A percentile compares a stretch with the other conserved stretches of the same genome.
Conservation (phyloP, 2,113 vertebrate species). For the Ictalurus furcatus region DNA sequence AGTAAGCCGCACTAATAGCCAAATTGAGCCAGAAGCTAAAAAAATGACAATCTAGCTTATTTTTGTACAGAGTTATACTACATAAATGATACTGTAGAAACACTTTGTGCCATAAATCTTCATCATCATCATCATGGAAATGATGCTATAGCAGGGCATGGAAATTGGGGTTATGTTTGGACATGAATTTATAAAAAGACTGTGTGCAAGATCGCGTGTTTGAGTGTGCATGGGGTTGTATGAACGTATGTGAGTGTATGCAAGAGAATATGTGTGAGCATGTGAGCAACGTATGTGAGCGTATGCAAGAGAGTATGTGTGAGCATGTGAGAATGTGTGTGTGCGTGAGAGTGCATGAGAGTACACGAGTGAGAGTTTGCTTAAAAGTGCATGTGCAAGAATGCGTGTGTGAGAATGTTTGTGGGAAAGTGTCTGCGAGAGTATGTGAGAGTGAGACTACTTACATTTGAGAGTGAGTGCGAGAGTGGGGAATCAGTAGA, state of each 20-base stretch:
- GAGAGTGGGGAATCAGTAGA: background rate
- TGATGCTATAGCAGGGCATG: slow-evolving; percentile 23
- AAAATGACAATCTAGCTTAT: slow-evolving; percentile 60
- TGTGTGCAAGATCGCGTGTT: background rate
- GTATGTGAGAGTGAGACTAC: background rate
- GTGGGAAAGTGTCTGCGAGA: background rate
- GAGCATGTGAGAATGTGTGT: background rate
- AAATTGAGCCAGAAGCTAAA: slow-evolving; percentile 35
- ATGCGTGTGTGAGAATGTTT: background rate
- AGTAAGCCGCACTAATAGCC: slow-evolving; percentile 24
- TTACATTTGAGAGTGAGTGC: too few species aligned
- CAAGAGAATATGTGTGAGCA: background rate
- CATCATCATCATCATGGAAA: background rate
- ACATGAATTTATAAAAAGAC: slow-evolving; percentile 4
- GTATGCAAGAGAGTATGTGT: background rate
- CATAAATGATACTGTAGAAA: slow-evolving; percentile 13
- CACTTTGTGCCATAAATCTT: slow-evolving; percentile 19
- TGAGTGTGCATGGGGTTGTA: background rate
- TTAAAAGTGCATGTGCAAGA: background rate
- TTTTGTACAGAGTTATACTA: slow-evolving; percentile 38
- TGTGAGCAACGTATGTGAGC: too few species aligned
- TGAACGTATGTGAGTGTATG: background rate
- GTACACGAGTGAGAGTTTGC: background rate
- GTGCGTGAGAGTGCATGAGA: background rate
- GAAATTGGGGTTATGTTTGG: slow-evolving; percentile 10